These are phyloP conservation scores for Yponomeuta plumbellus DNA, from an alignment of 2,888 invertebrate genomes.

Conservation along the genomic window DNA sequence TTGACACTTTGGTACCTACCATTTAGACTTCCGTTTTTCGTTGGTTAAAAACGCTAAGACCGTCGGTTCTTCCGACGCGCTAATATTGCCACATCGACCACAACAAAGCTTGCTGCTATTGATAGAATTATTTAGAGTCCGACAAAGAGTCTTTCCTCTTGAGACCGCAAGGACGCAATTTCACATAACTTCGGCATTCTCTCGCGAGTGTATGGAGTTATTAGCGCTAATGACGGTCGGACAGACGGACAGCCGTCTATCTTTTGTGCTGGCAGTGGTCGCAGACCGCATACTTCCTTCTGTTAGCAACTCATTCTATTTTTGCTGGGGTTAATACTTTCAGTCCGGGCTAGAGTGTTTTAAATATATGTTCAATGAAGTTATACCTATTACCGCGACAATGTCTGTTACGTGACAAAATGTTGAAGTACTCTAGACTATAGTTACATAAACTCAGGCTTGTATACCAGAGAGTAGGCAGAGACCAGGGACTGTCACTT, in stretches of 20 bases:
- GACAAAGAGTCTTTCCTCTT: conserved; percentile 47
- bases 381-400: too few relatives aligned
- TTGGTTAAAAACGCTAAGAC: conserved; percentile 37
- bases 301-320: conserved; percentile 21
- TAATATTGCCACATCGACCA: conserved; percentile 28
- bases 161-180: conserved; percentile 57
- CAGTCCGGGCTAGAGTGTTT: too few relatives aligned
- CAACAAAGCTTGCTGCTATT: conserved; percentile 55
- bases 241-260: conserved; percentile 36
- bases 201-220: conserved; percentile 54
- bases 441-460: too few relatives aligned
- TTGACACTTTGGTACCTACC: neutral
- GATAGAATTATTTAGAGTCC: conserved; percentile 57
- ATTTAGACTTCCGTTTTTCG: neutral
- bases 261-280: conserved; percentile 38
- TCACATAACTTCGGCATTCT: conserved; percentile 43
- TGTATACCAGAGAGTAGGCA: too few relatives aligned
- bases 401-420: too few relatives aligned
- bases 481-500: too few relatives aligned
- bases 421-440: too few relatives aligned
- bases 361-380: too few relatives aligned
- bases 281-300: conserved; percentile 48
- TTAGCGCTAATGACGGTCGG: conserved; percentile 59
- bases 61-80: conserved; percentile 45
- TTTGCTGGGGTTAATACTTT: neutral